Conservation (phyloP, 2,113 vertebrate species). For the Sebastes schlegelii region DNA sequence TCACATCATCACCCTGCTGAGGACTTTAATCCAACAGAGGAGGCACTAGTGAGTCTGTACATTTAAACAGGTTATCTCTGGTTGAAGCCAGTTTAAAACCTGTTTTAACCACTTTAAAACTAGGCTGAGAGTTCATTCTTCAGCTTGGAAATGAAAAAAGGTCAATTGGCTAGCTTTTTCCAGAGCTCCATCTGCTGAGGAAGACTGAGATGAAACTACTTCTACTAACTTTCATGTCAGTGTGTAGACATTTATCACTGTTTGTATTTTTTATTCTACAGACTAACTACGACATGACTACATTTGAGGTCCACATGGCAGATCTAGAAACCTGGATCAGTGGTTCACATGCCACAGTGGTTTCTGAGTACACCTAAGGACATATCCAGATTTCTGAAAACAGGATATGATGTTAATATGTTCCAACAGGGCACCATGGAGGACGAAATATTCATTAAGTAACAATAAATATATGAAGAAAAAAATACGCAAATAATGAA, state of each 20-base stretch:
- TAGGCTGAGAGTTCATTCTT: no score
- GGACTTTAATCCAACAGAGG: constrained; percentile 37
- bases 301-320: background rate
- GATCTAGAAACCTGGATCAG: background rate
- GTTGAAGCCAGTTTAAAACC: background rate
- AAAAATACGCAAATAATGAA: background rate
- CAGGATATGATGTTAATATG: no score
- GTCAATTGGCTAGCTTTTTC: no score
- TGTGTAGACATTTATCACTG: no score
- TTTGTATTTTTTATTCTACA: background rate
- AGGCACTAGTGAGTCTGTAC: background rate
- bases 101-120: background rate
- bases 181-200: no score
- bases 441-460: background rate
- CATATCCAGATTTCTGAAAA: no score
- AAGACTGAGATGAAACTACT: no score
- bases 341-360: background rate
- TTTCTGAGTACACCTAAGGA: background rate
- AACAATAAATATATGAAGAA: background rate
- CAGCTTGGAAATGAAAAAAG: no score
- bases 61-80: background rate
- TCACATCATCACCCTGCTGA: constrained; percentile 19
- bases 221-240: no score
- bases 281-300: no score
- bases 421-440: no score